Conservation (phyloP, 2,797 vertebrate genomes). For the Diceros bicornis region DNA sequence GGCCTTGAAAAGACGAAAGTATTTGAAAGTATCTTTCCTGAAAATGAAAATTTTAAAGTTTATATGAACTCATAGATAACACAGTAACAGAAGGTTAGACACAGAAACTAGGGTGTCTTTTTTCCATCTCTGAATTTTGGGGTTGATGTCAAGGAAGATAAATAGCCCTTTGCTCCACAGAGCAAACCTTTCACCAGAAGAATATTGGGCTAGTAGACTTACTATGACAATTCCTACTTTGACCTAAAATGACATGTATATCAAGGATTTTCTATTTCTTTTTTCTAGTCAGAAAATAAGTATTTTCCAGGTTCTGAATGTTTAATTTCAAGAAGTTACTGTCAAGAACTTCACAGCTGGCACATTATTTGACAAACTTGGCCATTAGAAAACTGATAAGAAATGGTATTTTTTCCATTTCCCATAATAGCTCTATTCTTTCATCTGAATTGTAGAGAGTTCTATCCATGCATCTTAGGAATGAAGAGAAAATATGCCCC, state of each 20-base stretch:
- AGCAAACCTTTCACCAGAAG: neutral
- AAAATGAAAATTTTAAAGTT: neutral
- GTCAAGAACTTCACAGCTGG: neutral
- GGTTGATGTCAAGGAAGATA: neutral
- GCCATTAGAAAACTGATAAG: neutral
- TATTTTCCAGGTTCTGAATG: neutral
- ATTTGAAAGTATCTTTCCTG: neutral
- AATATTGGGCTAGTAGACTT: neutral
- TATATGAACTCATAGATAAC: neutral
- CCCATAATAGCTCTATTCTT: neutral
- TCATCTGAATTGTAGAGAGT: neutral
- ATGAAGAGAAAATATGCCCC: neutral
- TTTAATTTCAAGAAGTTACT: conserved; percentile 15
- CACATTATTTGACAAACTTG: neutral
- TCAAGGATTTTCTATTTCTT: neutral
- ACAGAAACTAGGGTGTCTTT: neutral
- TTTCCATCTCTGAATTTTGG: neutral
- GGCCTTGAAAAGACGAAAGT: neutral
- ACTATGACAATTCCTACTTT: neutral
- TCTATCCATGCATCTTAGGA: neutral
- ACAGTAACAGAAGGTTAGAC: neutral
- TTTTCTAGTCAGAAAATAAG: neutral
- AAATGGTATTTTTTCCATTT: neutral
- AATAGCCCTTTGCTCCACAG: neutral
- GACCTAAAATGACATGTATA: neutral